Evolutionary conservation across 2,888 invertebrate genomes (phyloP).

Genomic region (Tetheella fluctuosa): DNA sequence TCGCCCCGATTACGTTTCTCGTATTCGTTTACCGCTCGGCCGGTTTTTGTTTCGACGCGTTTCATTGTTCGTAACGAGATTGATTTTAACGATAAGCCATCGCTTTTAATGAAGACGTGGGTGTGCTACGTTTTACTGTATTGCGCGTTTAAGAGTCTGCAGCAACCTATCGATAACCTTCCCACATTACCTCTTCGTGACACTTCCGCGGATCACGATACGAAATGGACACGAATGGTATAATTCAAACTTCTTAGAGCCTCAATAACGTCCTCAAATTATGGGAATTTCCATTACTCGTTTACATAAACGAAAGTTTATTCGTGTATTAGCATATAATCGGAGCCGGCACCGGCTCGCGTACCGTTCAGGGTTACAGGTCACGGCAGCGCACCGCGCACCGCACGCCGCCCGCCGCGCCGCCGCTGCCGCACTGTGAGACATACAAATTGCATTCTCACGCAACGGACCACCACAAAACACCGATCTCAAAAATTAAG

Average conservation of each 20-base stretch:
- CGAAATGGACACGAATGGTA: background rate
- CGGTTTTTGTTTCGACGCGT: conserved; percentile 79
- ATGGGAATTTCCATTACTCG: conserved; percentile 38
- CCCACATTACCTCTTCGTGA: conserved; percentile 12
- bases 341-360: conserved; percentile 43
- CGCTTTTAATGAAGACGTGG: conserved; percentile 80
- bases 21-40: conserved; percentile 77
- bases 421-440: conserved; percentile 11
- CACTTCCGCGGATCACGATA: conserved; percentile 21
- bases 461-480: conserved; percentile 14
- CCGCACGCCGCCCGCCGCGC: conserved; percentile 5
- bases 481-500: conserved; percentile 7
- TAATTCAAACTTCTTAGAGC: background rate
- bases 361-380: conserved; percentile 74
- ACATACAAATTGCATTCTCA: conserved; percentile 36
- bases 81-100: conserved; percentile 76
- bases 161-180: conserved; percentile 5
- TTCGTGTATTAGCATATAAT: conserved; percentile 72
- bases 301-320: conserved; percentile 57
- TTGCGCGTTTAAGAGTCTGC: conserved; percentile 8
- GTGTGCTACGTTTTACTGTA: conserved; percentile 53
- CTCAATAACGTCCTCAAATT: conserved; percentile 16
- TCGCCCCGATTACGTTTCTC: conserved; percentile 78
- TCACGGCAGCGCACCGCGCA: conserved; percentile 49
- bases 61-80: conserved; percentile 82